Evolutionary conservation across 1,140 invertebrate species (phyloP).

Genomic region (Nylanderia fulva): DNA sequence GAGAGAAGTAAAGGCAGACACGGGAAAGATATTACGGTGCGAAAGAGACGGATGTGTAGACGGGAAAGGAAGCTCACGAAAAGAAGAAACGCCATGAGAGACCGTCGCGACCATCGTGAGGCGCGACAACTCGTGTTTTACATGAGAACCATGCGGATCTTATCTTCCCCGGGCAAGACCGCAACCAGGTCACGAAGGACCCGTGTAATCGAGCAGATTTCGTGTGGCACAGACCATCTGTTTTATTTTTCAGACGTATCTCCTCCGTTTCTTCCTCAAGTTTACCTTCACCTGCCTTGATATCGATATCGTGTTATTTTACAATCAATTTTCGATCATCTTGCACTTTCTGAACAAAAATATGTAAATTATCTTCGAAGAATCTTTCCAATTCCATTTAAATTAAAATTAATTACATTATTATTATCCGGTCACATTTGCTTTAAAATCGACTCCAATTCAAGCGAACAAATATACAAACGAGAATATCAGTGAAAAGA

Average conservation of each 20-base stretch:
- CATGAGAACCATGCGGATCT: constrained; percentile 74
- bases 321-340: background rate
- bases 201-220: constrained; percentile 51
- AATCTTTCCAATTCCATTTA: background rate
- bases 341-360: background rate
- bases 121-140: constrained; percentile 79
- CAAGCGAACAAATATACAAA: no score
- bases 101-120: constrained; percentile 65
- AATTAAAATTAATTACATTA: no score
- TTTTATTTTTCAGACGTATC: constrained; percentile 53
- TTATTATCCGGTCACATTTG: no score
- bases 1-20: constrained; percentile 43
- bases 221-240: constrained; percentile 64
- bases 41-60: constrained; percentile 36
- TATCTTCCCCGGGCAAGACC: constrained; percentile 70
- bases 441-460: background rate
- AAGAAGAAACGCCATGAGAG: constrained; percentile 43
- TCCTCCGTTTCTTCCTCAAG: constrained; percentile 38
- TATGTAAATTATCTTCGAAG: background rate
- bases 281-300: background rate
- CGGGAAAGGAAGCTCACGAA: background rate
- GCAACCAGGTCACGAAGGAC: constrained; percentile 70
- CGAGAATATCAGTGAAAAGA: no score
- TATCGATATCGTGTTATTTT: background rate
- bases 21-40: constrained; percentile 25